phyloP scores from a whole-genome alignment of 37 sponge, comb jelly and placozoan genomes.

The Spongia lamella region DNA sequence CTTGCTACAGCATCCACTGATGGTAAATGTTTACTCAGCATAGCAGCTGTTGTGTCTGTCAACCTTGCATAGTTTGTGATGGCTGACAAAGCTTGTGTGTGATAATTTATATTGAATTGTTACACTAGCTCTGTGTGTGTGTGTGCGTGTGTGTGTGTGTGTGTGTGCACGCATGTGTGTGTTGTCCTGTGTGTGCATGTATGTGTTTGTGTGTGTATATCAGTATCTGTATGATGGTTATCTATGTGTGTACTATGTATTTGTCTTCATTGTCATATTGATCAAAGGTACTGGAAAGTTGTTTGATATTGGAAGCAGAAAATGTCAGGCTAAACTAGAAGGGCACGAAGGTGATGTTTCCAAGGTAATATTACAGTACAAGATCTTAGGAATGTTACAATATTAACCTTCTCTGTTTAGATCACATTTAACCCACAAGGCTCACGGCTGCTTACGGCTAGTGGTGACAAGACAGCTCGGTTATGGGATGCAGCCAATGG shows the following conservation, averaged over 20 bases:
- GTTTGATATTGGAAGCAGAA: conserved; percentile 59
- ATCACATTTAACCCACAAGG: conserved; percentile 93
- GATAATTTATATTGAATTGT: too few species aligned
- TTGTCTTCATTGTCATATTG: too few species aligned
- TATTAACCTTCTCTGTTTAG: conserved; percentile 22
- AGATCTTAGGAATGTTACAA: background rate
- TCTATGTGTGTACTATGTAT: background rate
- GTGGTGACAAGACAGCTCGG: conserved; percentile 90
- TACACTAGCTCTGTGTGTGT: too few species aligned
- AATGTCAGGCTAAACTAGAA: conserved; percentile 68
- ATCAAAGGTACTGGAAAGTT: conserved; percentile 79
- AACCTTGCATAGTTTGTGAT: too few species aligned
- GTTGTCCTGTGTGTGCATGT: too few species aligned
- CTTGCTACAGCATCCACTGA: conserved; percentile 94
- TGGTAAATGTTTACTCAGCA: conserved; percentile 34
- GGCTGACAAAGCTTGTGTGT: too few species aligned
- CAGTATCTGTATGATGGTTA: too few species aligned
- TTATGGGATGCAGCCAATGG: conserved; percentile 84
- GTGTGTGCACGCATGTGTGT: too few species aligned
- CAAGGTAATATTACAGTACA: conserved; percentile 65
- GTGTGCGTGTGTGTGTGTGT: too few species aligned
- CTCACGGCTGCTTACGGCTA: conserved; percentile 81
- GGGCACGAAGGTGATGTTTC: conserved; percentile 95
- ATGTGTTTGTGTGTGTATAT: too few species aligned
- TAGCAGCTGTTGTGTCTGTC: too few species aligned